Percentiles rank a stretch among this genome's conserved stretches.
Evolutionary conservation across 2,797 vertebrate species (phyloP).

Genomic region (Pagetopsis macropterus): DNA sequence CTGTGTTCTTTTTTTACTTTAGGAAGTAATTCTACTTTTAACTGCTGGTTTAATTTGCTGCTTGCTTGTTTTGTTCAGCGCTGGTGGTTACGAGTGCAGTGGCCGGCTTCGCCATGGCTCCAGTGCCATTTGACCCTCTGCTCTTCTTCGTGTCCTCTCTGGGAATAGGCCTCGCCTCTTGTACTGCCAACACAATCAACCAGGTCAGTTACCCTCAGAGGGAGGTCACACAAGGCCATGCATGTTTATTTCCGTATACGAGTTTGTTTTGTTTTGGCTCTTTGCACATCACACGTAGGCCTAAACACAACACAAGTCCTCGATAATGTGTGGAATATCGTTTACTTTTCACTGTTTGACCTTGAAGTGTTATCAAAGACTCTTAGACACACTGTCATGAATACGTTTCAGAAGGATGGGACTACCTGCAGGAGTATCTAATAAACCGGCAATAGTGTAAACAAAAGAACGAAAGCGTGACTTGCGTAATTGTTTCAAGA

Average conservation of each 20-base stretch:
- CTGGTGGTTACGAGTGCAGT: slow-evolving; percentile 93
- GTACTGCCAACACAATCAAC: slow-evolving; percentile 95
- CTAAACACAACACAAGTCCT: neutral
- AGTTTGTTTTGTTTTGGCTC: neutral
- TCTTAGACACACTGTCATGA: neutral
- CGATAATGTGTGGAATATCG: neutral
- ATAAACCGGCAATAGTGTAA: neutral
- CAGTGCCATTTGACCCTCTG: slow-evolving; percentile 89
- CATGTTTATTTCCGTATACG: neutral
- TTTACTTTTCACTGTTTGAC: neutral
- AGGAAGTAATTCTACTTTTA: neutral
- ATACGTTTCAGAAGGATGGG: neutral
- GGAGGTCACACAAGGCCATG: neutral
- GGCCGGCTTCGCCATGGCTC: slow-evolving; percentile 93
- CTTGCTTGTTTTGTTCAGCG: slow-evolving; percentile 80
- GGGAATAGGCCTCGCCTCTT: slow-evolving; percentile 93
- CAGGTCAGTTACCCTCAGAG: slow-evolving; percentile 86
- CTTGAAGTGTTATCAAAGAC: neutral
- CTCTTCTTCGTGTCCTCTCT: slow-evolving; percentile 88
- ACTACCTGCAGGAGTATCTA: neutral
- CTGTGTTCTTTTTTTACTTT: neutral
- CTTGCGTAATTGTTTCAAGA: slow-evolving; percentile 34
- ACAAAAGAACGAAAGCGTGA: slow-evolving; percentile 16
- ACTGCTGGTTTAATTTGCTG: neutral
- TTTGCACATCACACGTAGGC: neutral